phyloP scores from a whole-genome alignment of 1,140 invertebrate species.

The Drosophila trapezifrons region DNA sequence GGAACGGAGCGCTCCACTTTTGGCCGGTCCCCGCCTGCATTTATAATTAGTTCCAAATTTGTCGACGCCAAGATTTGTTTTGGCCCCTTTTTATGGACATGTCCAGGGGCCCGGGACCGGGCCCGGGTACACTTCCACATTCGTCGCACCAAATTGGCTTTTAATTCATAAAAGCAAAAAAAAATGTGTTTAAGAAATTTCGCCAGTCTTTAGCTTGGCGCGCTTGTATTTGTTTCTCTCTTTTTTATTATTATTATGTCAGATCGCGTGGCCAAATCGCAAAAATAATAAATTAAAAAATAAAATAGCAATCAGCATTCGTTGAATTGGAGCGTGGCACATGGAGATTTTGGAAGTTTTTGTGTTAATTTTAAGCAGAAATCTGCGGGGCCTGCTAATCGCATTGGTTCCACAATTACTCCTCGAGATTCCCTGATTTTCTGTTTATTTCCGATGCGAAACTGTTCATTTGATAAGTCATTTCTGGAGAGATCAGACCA shows the following conservation, averaged over 20 bases:
- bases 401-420: slow-evolving; percentile 29
- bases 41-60: slow-evolving; percentile 81
- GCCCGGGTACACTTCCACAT: slow-evolving; percentile 40
- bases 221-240: not conserved
- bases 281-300: slow-evolving; percentile 4
- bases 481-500: not conserved
- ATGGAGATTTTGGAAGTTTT: slow-evolving; percentile 15
- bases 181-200: slow-evolving; percentile 36
- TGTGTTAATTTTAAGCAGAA: slow-evolving; percentile 50
- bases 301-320: slow-evolving; percentile 28
- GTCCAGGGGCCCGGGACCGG: slow-evolving; percentile 42
- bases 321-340: slow-evolving; percentile 32
- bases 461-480: not conserved
- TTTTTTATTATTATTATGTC: slow-evolving; percentile 25
- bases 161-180: slow-evolving; percentile 69
- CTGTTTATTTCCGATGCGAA: slow-evolving; percentile 1
- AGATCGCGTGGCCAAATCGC: slow-evolving; percentile 29
- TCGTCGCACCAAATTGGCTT: slow-evolving; percentile 61
- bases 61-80: slow-evolving; percentile 64
- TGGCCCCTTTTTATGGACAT: slow-evolving; percentile 55
- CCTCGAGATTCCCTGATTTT: slow-evolving; percentile 5
- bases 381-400: slow-evolving; percentile 23
- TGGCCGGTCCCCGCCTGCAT: slow-evolving; percentile 65
- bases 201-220: slow-evolving; percentile 3
- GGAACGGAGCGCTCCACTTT: slow-evolving; percentile 53